Percentiles rank a stretch among this genome's conserved stretches.
phyloP scores from a whole-genome alignment of 2,113 vertebrate genomes.

The Pitta sordida region DNA sequence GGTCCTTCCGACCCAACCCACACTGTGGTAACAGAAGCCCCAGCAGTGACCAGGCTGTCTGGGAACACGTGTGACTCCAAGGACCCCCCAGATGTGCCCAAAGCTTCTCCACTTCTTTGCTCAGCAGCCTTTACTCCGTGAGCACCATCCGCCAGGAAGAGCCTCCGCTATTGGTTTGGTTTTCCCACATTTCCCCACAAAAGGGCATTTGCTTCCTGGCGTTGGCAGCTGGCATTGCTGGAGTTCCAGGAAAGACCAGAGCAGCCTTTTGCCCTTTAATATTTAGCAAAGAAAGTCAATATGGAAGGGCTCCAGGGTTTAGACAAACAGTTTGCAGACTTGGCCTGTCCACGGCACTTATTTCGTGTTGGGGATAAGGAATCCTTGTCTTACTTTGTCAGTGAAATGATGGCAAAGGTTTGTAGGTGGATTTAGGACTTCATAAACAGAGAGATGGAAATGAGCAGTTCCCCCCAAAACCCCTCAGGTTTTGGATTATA shows the following conservation, averaged over 20 bases:
- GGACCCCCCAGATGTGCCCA: fast-evolving
- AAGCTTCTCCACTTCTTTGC: not conserved
- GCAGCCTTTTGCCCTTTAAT: not conserved
- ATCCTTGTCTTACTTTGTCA: not conserved
- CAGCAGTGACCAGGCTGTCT: not conserved
- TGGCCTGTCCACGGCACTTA: not conserved
- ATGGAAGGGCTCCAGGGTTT: not conserved
- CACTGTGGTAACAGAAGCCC: not conserved
- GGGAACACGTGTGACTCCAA: not conserved
- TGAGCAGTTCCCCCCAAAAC: not conserved
- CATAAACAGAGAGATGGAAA: not conserved
- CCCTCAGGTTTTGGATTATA: not conserved
- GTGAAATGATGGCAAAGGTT: not conserved
- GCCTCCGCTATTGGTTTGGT: not conserved
- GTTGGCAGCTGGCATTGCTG: not conserved
- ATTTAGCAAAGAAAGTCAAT: conserved; percentile 29
- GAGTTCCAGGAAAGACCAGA: conserved; percentile 12
- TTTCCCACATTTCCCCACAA: not conserved
- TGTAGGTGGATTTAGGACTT: not conserved
- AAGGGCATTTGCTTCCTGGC: not conserved
- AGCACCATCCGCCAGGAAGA: not conserved
- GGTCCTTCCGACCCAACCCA: too few relatives aligned
- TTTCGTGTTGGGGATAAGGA: not conserved
- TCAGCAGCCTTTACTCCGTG: not conserved
- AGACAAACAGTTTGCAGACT: not conserved